Evolutionary conservation across 1,140 invertebrate genomes (phyloP), one percentile per base, ranked within the genome.

Genomic region (Steinernema feltiae): DNA sequence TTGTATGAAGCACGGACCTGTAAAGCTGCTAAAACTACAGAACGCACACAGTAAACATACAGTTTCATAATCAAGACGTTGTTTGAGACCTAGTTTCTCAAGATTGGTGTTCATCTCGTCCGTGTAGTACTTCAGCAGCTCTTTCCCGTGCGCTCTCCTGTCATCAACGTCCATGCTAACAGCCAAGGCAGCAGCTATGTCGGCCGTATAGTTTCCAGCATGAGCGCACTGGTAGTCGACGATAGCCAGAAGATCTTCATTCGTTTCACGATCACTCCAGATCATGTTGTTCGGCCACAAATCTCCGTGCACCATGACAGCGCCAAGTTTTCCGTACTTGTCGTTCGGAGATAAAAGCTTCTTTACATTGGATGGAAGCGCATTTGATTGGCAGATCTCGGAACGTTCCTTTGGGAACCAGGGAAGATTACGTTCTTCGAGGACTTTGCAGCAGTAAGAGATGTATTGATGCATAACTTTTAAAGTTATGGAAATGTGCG

Each of bases 241-340:
- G 24, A 63, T 63, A 12, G 53, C 53, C 12, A 63, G 24, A 3
- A 63, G 24, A 63, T 63, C 53, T n/a, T 7, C 7, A 12, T 63
- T 63, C 24, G 7, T 21, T 12, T 63, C 24, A 3, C 24, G 15
- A 3, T 63, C 53, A 3, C 24, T 7, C 12, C 12, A 63, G 53
- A 63, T 63, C 53, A 63, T 63, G 53, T 63, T 63, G 53, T 63
- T 63, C 24, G 53, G 53, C 53, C 53, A 63, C 7, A 63, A 21
- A 27, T 63, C 53, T 12, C 53, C 53, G 53, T 63, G 53, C 7
- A 63, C 53, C 7, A 63, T 7, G 3, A 63, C 53, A 21, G 53
- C 53, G 7, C 53, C 53, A 3, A 63, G 7, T 3, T 63, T 21
- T 15, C 53, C 53, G 53, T 15, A 63, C 3, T 3, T 27, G 12